Conservation (phyloP, 2,888 invertebrate genomes). For the Busseola fusca region DNA sequence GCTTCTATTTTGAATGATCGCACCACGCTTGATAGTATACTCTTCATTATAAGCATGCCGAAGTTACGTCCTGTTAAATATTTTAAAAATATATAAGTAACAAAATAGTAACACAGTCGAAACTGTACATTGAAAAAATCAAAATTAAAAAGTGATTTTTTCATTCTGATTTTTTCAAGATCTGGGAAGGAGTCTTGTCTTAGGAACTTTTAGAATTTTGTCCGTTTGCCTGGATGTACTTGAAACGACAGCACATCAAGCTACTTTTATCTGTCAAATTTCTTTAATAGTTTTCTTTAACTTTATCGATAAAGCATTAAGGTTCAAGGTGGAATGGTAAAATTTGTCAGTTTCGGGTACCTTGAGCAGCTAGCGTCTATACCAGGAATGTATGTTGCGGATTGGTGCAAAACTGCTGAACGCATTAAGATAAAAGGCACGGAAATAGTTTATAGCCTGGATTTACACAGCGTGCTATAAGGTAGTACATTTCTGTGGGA, state of each 20-base stretch:
- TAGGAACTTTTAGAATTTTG: not conserved
- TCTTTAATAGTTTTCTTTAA: no score
- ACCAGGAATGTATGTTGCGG: no score
- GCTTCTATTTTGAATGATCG: constrained; percentile 77
- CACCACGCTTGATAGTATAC: constrained; percentile 75
- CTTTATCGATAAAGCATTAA: no score
- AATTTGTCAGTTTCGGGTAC: no score
- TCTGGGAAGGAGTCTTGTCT: no score
- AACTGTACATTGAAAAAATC: not conserved
- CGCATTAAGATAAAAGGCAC: not conserved
- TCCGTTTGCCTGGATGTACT: not conserved
- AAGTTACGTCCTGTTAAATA: constrained; percentile 78
- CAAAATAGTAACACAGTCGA: not conserved
- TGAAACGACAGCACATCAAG: no score
- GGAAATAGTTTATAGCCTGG: not conserved
- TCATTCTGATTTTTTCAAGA: no score
- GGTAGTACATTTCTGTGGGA: no score
- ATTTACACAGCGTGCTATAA: not conserved
- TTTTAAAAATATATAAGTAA: not conserved
- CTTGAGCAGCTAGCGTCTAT: no score
- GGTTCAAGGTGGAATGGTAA: no score
- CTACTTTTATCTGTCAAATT: no score
- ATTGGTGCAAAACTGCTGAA: not conserved
- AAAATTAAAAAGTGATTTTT: no score
- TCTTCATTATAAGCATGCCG: constrained; percentile 83